Base-by-base conservation (phyloP, 1,140 invertebrate species). In the Xylocopa sonorina region DNA sequence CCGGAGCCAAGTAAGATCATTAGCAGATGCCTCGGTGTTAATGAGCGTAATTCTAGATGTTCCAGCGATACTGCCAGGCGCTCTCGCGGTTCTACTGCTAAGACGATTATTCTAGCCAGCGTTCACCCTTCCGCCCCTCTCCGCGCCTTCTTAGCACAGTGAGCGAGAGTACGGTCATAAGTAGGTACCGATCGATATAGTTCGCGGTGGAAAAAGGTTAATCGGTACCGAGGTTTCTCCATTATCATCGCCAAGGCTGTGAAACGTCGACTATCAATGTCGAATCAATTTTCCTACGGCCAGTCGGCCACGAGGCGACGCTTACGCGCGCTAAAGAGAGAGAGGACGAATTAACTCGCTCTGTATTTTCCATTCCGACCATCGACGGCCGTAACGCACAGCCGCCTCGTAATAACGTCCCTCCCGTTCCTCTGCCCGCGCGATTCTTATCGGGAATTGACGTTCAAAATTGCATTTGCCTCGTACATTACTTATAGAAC, bases 1-100 rank as follows among this genome's bases (percentile, higher is more conserved):
- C 74, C 85, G 60, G 78, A 87, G 85, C 84, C 85, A 83, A 86
- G 84, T 85, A 85, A 87, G 81, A 87, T 87, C 85, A 83, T 87
- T 87, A 87, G 84, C 84, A 83, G 84, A 86, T 86, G 85, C 85
- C 84, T 83, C 69, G 81, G 85, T 87, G 85, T 86, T 87, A 87
- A 87, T 87, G 81, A 87, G 85, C 84, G 85, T 87, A 86, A 87
- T 87, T 86, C 85, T 87, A 87, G 85, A 87, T 87, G 85, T 86
- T 83, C 74, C 78, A 77, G 60, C 84, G 85, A 87, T 87, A 87
- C 84, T 83, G 74, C 69, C 76, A 73, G n/a, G 38, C 64, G 48
- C 38, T 48, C 66, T 74, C 62, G 72, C 67, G 81, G 77, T 78
- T 86, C 85, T 83, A 63, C 46, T 78, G 71, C 72, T 85, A 86